These are phyloP conservation scores for Oreochromis mossambicus DNA, from an alignment of 2,797 vertebrate genomes.

Conservation along the genomic window DNA sequence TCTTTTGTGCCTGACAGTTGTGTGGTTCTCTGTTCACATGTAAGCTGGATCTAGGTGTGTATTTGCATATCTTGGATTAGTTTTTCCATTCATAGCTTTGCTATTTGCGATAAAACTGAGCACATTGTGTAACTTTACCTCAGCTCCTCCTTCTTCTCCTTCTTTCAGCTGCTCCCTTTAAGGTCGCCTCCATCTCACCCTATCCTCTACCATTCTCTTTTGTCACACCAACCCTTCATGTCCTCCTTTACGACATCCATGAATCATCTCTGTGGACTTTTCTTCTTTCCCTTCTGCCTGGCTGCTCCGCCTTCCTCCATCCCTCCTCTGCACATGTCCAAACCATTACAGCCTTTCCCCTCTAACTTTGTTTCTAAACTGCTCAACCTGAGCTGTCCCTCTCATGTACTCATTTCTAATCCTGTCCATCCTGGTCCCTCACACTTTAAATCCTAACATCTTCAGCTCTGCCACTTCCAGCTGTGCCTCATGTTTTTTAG, in stretches of 20 bases:
- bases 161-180: not conserved
- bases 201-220: not conserved
- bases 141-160: not conserved
- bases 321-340: not conserved
- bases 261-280: not conserved
- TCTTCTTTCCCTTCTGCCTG: fast-evolving
- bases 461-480: not conserved
- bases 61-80: not conserved
- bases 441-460: not conserved
- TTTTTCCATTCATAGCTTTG: not conserved
- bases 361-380: not conserved
- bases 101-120: not conserved
- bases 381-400: not conserved
- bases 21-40: not conserved
- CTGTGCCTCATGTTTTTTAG: not conserved
- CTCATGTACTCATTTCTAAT: not conserved
- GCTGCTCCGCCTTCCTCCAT: not conserved
- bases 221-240: not conserved
- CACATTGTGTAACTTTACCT: not conserved
- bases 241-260: not conserved
- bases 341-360: not conserved
- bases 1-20: not conserved
- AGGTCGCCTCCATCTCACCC: not conserved
- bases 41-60: not conserved
- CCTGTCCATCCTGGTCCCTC: not conserved